Conservation (phyloP, 1,140 invertebrate species). For the Neodiprion virginianus region DNA sequence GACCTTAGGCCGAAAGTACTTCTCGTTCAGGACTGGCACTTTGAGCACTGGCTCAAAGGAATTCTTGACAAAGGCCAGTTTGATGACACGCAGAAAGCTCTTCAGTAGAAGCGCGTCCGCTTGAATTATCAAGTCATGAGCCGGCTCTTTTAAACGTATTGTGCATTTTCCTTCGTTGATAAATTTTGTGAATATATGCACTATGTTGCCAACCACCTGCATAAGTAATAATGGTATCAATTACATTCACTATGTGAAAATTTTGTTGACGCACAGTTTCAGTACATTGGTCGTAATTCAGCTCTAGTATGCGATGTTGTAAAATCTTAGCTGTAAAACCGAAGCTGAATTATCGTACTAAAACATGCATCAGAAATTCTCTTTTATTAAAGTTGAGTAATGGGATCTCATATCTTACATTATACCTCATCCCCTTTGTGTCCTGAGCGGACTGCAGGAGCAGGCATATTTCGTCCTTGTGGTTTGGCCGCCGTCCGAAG, state of each 20-base stretch:
- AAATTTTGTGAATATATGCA: slow-evolving; percentile 72
- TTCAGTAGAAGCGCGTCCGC: slow-evolving; percentile 71
- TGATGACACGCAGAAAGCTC: slow-evolving; percentile 71
- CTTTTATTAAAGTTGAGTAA: not conserved
- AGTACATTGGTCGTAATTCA: no score
- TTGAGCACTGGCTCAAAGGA: slow-evolving; percentile 52
- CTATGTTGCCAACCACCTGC: slow-evolving; percentile 68
- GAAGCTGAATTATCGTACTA: no score
- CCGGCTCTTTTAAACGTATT: slow-evolving; percentile 72
- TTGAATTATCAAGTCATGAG: slow-evolving; percentile 74
- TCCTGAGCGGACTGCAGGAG: slow-evolving; percentile 71
- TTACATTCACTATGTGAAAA: not conserved
- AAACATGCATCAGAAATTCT: no score
- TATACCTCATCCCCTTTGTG: slow-evolving; percentile 73
- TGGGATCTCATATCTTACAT: slow-evolving; percentile 35
- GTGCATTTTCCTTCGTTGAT: slow-evolving; percentile 77
- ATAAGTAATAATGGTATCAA: slow-evolving; percentile 24
- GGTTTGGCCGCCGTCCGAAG: slow-evolving; percentile 68
- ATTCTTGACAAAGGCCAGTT: slow-evolving; percentile 68
- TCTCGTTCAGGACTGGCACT: slow-evolving; percentile 61
- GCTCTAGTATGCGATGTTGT: no score
- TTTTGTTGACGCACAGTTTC: no score
- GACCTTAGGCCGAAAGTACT: slow-evolving; percentile 56
- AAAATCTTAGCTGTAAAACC: no score
- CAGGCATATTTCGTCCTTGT: slow-evolving; percentile 66